A percentile compares a stretch with the other conserved stretches of the same genome.
Evolutionary conservation across 2,113 vertebrate species (phyloP).

Genomic region (Urocolius indicus): DNA sequence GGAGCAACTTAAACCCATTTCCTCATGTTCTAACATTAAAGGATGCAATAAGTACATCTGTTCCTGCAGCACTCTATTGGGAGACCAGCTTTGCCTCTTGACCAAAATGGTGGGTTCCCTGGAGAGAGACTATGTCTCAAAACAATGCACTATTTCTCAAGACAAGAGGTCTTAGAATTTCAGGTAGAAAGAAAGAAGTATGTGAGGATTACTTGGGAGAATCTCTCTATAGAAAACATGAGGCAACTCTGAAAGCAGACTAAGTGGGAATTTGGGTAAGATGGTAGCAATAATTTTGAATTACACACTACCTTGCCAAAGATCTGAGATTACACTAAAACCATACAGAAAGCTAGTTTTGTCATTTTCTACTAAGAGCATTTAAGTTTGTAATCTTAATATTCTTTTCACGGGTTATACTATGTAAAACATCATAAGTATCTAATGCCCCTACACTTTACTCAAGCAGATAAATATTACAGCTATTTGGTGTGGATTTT

Average conservation of each 20-base stretch:
- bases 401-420: neutral
- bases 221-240: neutral
- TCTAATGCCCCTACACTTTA: neutral
- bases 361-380: neutral
- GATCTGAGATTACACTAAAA: neutral
- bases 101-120: neutral
- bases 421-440: rapidly evolving
- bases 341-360: neutral
- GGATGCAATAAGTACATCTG: neutral
- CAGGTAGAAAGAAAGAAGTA: neutral
- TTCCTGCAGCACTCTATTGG: neutral
- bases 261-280: neutral
- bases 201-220: neutral
- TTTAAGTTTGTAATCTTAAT: neutral
- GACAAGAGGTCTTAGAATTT: neutral
- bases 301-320: neutral
- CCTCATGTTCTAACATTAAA: neutral
- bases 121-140: neutral
- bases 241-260: neutral
- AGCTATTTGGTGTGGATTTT: neutral
- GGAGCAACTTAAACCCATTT: too few species aligned
- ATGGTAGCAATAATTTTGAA: neutral
- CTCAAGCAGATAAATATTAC: neutral
- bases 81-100: neutral
- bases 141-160: neutral